A percentile compares a stretch with the other conserved stretches of the same genome.
phyloP scores from a whole-genome alignment of 2,888 invertebrate genomes.

The Entomobrya multifasciata region DNA sequence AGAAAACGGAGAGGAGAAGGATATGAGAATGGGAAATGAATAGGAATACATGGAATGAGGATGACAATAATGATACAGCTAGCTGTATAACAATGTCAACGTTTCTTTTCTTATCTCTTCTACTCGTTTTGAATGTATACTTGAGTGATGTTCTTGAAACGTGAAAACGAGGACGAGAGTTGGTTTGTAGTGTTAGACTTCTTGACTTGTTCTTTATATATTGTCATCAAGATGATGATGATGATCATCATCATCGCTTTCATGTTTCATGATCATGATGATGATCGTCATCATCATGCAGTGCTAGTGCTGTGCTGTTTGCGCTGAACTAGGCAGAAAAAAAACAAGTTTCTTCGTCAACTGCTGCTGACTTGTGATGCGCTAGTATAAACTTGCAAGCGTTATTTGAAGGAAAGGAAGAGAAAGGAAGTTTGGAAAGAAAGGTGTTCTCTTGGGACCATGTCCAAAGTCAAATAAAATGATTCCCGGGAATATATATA shows the following conservation, averaged over 20 bases:
- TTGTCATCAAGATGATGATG: too few species aligned
- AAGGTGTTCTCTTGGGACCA: slow-evolving; percentile 64
- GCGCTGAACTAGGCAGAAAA: slow-evolving; percentile 34
- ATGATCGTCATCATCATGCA: neutral
- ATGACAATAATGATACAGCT: slow-evolving; percentile 49
- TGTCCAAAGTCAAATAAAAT: slow-evolving; percentile 68
- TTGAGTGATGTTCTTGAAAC: slow-evolving; percentile 58
- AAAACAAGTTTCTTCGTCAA: neutral
- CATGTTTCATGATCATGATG: slow-evolving; percentile 3
- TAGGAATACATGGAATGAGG: slow-evolving; percentile 47
- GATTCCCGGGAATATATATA: slow-evolving; percentile 61
- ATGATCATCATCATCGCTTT: slow-evolving; percentile 1
- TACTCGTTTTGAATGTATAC: slow-evolving; percentile 9
- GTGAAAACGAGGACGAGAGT: slow-evolving; percentile 21
- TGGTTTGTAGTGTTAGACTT: slow-evolving; percentile 18
- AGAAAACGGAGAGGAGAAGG: neutral
- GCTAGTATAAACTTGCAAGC: too few species aligned
- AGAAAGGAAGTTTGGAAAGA: slow-evolving; percentile 37
- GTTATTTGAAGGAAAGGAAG: slow-evolving; percentile 20
- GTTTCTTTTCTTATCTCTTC: too few species aligned
- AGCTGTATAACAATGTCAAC: slow-evolving; percentile 53
- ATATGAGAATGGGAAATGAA: slow-evolving; percentile 35
- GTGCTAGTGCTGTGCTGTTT: slow-evolving; percentile 16
- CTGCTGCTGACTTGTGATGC: too few species aligned
- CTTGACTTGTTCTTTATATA: slow-evolving; percentile 24